Conservation (phyloP, 2,113 vertebrate species). For the Petromus typicus region DNA sequence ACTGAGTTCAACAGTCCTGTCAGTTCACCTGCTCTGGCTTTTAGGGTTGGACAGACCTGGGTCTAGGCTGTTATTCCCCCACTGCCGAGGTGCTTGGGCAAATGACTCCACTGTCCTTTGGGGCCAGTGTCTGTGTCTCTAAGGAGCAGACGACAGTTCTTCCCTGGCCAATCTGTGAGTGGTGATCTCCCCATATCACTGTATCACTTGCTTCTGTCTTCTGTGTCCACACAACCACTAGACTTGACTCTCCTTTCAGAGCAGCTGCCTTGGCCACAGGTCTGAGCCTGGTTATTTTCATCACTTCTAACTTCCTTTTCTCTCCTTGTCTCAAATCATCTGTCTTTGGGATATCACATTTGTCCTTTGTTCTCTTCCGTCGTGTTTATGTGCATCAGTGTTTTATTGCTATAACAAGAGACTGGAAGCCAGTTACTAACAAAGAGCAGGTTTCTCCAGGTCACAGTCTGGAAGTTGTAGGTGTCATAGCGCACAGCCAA, state of each 20-base stretch:
- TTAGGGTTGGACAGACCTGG: background rate
- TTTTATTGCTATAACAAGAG: background rate
- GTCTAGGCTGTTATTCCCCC: background rate
- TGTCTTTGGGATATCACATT: background rate
- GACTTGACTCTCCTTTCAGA: background rate
- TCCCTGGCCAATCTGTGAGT: background rate
- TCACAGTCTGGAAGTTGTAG: background rate
- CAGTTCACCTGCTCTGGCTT: background rate
- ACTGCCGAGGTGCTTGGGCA: background rate
- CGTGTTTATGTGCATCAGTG: background rate
- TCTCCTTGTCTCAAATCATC: background rate
- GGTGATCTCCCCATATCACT: fast-evolving
- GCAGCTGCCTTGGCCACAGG: background rate
- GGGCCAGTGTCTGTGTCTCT: background rate
- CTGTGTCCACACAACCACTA: fast-evolving
- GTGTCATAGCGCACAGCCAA: background rate
- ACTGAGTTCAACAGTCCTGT: background rate
- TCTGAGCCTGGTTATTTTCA: background rate
- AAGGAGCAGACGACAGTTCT: background rate
- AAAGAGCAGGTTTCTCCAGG: background rate
- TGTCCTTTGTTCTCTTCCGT: background rate
- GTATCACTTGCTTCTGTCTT: background rate
- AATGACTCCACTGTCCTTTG: background rate
- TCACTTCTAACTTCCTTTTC: background rate
- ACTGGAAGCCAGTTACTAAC: background rate